Conservation (phyloP, 2,797 vertebrate genomes). For the Squalus acanthias region DNA sequence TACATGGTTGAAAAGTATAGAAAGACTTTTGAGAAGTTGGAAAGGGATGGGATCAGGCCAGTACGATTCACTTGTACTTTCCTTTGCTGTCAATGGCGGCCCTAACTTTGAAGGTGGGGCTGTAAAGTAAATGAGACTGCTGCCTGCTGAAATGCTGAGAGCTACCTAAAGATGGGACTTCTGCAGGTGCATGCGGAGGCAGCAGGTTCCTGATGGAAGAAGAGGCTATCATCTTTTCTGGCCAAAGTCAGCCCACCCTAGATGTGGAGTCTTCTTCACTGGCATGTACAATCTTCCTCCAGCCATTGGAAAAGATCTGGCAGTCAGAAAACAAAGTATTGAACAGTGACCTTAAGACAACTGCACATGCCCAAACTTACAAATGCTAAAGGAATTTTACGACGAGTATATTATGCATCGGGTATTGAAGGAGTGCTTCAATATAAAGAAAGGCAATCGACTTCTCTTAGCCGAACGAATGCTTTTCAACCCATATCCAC, state of each 20-base stretch:
- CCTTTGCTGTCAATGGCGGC: too few relatives aligned
- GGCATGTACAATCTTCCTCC: background rate
- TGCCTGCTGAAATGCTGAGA: background rate
- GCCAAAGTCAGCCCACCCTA: background rate
- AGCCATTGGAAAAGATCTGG: background rate
- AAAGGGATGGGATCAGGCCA: background rate
- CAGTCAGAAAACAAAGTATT: background rate
- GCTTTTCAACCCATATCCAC: background rate
- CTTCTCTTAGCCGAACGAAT: background rate
- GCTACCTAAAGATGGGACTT: background rate
- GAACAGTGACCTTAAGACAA: background rate
- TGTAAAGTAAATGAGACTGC: background rate
- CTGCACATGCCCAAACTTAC: background rate
- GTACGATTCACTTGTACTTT: background rate
- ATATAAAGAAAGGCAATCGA: background rate
- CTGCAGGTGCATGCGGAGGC: background rate
- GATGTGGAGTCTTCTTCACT: background rate
- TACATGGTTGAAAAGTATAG: background rate
- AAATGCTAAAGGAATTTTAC: background rate
- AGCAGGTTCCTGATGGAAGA: background rate
- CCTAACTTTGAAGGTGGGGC: background rate
- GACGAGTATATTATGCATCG: background rate
- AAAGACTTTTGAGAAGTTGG: background rate
- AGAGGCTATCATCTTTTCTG: background rate
- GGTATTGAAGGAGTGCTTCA: background rate